Base-by-base conservation (phyloP, 2,888 invertebrate genomes). In the Drosophila parthenogenetica region DNA sequence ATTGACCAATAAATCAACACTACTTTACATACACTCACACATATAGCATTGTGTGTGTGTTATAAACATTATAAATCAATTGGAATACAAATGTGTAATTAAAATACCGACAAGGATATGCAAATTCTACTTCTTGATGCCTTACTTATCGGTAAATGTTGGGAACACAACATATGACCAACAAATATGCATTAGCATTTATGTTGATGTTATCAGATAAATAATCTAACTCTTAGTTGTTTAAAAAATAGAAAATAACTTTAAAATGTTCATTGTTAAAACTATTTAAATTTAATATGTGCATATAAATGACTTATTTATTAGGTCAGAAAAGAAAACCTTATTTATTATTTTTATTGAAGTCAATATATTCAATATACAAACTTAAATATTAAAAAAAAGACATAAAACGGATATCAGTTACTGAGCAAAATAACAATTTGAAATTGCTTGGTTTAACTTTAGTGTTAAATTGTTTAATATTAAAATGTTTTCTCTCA, bases 11-110 rank as follows among this genome's bases (percentile, higher is more conserved):
- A 79, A 77, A 74, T 79, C 74, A 78, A 63, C 60, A 55, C 29
- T 43, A 48, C 35, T 70, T 57, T 61, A 58, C 48, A 68, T 50
- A 64, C 66, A 63, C 69, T 63, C 22, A 57, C 37, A 46, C 32
- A 3, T 29, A 22, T 3, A 22, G 22, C 22, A 22, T 1, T 22
- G 8, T 48, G 4, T 25, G 11, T 25, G 17, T 5, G 19, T 1
- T 14, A 25, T 8, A 54, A 57, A 51, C 42, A 45, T 25, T 69
- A 73, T 77, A 77, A 79, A 77, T 77, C 76, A 78, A 77, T 53
- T 48, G 22, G 46, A 45, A 49, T 42, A 42, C 54, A 59, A 57
- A 67, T 65, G 53, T 55, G 68, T 73, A 78, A 78, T 73, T 77
- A 64, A 63, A 66, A 69, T 60, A 32, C 43, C 60, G 14, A 54